Percentiles rank a stretch among this genome's conserved stretches.
Conservation (phyloP, 2,797 vertebrate genomes). For the Danionella dracula region DNA sequence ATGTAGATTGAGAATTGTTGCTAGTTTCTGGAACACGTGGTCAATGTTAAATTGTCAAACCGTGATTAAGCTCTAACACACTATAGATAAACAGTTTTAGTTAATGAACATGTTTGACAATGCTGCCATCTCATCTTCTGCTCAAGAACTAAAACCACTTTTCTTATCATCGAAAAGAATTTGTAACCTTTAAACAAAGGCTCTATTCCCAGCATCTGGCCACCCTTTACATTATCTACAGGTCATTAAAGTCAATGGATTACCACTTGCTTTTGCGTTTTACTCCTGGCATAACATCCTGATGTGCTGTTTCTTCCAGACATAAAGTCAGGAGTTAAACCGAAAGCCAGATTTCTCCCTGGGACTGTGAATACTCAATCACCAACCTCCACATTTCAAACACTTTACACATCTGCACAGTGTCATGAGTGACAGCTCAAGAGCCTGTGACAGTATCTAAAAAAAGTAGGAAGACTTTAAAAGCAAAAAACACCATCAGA, state of each 20-base stretch:
- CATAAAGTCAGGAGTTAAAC: background rate
- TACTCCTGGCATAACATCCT: background rate
- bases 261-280: slow-evolving; percentile 1
- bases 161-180: slow-evolving; percentile 24
- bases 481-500: slow-evolving; percentile 2
- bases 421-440: slow-evolving; percentile 12
- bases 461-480: background rate
- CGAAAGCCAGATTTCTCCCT: slow-evolving; percentile 16
- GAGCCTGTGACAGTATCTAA: slow-evolving; percentile 22
- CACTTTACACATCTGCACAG: slow-evolving; percentile 29
- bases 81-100: background rate
- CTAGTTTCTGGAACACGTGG: no score
- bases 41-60: no score
- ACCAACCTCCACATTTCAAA: slow-evolving; percentile 33
- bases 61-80: no score
- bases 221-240: slow-evolving; percentile 1
- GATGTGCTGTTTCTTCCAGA: slow-evolving; percentile 20
- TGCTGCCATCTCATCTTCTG: slow-evolving; percentile 26
- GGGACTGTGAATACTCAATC: slow-evolving; percentile 17
- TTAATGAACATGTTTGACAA: background rate
- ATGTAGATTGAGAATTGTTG: no score
- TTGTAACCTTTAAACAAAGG: slow-evolving; percentile 51
- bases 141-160: slow-evolving; percentile 52
- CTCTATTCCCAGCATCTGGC: background rate
- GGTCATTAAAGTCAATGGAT: background rate